These are phyloP conservation scores for Polypterus senegalus DNA, from an alignment of 2,113 vertebrate species.

Conservation along the genomic window DNA sequence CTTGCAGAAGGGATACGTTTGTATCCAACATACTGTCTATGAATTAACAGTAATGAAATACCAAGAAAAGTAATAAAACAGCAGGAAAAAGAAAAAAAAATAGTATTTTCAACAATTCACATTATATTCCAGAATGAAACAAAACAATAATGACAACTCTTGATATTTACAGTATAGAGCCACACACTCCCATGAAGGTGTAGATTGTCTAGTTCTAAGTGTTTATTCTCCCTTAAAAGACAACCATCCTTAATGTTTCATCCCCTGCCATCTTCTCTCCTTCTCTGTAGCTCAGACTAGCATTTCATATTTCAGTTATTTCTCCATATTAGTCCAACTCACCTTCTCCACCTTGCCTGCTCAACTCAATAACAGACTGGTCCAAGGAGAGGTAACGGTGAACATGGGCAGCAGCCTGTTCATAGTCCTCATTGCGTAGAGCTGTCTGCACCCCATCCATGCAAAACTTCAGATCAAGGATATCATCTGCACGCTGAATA, in stretches of 20 bases:
- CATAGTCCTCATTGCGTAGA: conserved; percentile 80
- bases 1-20: conserved; percentile 79
- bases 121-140: not conserved
- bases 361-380: conserved; percentile 94
- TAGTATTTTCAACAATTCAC: not conserved
- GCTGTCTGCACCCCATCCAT: conserved; percentile 92
- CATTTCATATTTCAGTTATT: no score
- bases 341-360: conserved; percentile 91
- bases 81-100: conserved; percentile 5
- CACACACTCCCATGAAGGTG: no score
- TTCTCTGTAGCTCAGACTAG: no score
- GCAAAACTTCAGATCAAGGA: conserved; percentile 94
- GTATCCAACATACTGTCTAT: conserved; percentile 83
- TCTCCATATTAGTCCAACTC: conserved; percentile 5
- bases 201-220: no score
- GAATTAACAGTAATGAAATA: conserved; percentile 8
- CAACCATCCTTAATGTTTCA: no score
- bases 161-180: no score
- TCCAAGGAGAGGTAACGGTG: conserved; percentile 91
- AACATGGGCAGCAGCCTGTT: conserved; percentile 91
- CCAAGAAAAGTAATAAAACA: no score
- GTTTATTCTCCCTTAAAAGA: no score
- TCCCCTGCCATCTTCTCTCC: no score
- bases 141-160: no score
- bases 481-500: conserved; percentile 92